Evolutionary conservation across 2,888 invertebrate species (phyloP).

Genomic region (Cancer borealis): DNA sequence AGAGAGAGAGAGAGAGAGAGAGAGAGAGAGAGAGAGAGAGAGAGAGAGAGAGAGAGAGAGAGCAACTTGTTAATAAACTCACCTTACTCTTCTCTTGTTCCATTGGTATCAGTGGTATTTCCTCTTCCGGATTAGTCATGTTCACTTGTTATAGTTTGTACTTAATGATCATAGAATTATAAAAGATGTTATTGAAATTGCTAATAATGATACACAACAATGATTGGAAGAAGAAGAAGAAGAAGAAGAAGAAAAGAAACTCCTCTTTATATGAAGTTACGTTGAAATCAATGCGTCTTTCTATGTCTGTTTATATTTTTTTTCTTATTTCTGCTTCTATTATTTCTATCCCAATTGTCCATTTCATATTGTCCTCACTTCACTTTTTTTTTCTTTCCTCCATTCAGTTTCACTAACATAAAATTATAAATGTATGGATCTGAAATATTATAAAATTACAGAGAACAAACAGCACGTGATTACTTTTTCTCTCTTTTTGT

Average conservation of each 20-base stretch:
- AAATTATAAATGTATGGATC: neutral
- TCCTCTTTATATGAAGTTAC: neutral
- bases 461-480: neutral
- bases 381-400: neutral
- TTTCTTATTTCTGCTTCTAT: neutral
- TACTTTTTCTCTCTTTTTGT: neutral
- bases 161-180: neutral
- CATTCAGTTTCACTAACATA: neutral
- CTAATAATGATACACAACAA: neutral
- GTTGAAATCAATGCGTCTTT: neutral
- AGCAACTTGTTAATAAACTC: neutral
- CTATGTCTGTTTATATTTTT: neutral
- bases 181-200: neutral
- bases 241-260: neutral
- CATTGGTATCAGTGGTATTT: neutral
- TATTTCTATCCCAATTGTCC: neutral
- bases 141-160: neutral
- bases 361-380: neutral
- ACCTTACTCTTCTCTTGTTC: neutral
- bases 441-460: neutral
- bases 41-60: slow-evolving; percentile 17
- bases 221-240: neutral
- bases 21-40: neutral
- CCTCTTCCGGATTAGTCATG: neutral
- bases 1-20: too few species aligned